A percentile compares a stretch with the other conserved stretches of the same genome.
These are phyloP conservation scores for Dendrocincla fuliginosa DNA, from an alignment of 2,797 vertebrate genomes.

Conservation along the genomic window DNA sequence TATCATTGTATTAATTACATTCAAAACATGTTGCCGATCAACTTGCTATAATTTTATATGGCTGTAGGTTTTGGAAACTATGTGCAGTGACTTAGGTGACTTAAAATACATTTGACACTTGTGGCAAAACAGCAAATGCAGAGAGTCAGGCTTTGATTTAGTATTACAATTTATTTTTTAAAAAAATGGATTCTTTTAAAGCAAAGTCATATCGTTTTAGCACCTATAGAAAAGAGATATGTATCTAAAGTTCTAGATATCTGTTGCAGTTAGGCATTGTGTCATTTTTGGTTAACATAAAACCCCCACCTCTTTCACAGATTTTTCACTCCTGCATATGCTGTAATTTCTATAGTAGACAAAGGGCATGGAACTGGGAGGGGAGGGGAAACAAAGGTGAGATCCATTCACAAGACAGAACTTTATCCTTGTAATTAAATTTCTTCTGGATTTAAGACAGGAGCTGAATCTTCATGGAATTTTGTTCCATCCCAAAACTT, in stretches of 20 bases:
- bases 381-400: background rate
- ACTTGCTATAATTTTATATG: background rate
- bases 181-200: background rate
- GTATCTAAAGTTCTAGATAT: background rate
- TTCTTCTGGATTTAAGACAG: background rate
- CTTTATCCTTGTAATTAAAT: background rate
- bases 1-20: constrained; percentile 23
- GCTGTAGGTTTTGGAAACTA: background rate
- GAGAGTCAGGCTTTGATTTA: background rate
- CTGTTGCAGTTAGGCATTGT: background rate
- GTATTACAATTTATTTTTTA: background rate
- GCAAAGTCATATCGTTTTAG: background rate
- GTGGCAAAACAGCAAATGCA: background rate
- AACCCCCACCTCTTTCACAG: background rate
- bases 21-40: background rate
- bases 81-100: background rate
- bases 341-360: background rate
- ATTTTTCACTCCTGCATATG: background rate
- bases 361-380: background rate
- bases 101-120: background rate
- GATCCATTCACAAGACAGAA: background rate
- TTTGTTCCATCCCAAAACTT: background rate
- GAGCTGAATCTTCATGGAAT: background rate
- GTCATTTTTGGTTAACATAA: background rate
- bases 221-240: background rate